Conservation (phyloP, 2,113 vertebrate species). For the Xyliphius kryptos region DNA sequence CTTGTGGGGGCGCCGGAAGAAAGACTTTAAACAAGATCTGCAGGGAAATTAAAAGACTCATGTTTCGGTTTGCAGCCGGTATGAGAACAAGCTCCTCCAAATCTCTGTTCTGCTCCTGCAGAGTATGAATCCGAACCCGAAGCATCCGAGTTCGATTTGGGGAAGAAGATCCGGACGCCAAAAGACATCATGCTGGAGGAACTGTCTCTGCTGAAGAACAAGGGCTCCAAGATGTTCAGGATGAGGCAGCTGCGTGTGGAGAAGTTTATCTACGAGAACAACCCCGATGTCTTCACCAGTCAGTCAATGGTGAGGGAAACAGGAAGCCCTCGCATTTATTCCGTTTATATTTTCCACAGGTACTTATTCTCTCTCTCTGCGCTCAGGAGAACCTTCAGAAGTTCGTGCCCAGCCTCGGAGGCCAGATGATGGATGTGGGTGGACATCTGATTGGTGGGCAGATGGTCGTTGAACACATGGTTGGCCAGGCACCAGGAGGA, state of each 20-base stretch:
- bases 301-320: constrained; percentile 82
- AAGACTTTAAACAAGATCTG: constrained; percentile 15
- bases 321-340: too few relatives aligned
- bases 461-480: constrained; percentile 51
- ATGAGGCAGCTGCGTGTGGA: constrained; percentile 86
- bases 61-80: too few relatives aligned
- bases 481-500: constrained; percentile 35
- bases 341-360: neutral
- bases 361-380: constrained; percentile 37
- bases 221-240: constrained; percentile 97
- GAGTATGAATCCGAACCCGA: constrained; percentile 69
- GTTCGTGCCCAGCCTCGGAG: constrained; percentile 80
- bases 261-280: constrained; percentile 94
- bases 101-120: constrained; percentile 28
- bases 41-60: too few relatives aligned
- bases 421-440: constrained; percentile 66
- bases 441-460: constrained; percentile 58
- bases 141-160: constrained; percentile 84
- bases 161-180: constrained; percentile 90
- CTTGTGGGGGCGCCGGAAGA: constrained; percentile 15
- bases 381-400: constrained; percentile 86
- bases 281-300: constrained; percentile 82
- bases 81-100: neutral
- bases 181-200: constrained; percentile 97
- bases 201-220: constrained; percentile 85